Percentiles rank a stretch among this genome's conserved stretches.
Conservation (phyloP, 2,797 vertebrate species). For the Denticeps clupeoides region DNA sequence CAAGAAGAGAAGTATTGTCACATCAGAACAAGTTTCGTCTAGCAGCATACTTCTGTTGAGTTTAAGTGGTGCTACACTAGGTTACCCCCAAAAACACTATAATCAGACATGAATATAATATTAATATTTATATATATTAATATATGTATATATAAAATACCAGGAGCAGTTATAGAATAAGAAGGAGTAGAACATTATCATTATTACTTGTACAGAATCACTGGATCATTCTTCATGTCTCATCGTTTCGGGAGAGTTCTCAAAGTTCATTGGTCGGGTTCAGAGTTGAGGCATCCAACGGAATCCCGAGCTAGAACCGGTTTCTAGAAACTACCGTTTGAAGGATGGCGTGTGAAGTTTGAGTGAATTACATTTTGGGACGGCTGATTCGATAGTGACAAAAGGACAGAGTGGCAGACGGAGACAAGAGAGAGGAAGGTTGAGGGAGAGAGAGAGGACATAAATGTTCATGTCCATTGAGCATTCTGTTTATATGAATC, state of each 20-base stretch:
- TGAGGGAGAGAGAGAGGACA: slow-evolving; percentile 10
- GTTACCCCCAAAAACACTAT: slow-evolving; percentile 62
- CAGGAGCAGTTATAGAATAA: slow-evolving; percentile 68
- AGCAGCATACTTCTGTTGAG: slow-evolving; percentile 40
- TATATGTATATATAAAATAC: slow-evolving; percentile 55
- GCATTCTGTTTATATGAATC: no score
- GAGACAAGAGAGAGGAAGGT: slow-evolving; percentile 10
- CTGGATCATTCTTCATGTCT: slow-evolving; percentile 37
- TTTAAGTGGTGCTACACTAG: slow-evolving; percentile 57
- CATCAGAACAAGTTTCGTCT: slow-evolving; percentile 37
- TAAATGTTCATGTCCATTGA: no score
- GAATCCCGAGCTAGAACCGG: slow-evolving; percentile 21
- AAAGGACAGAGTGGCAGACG: slow-evolving; percentile 12
- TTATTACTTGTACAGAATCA: slow-evolving; percentile 36
- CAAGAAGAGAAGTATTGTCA: slow-evolving; percentile 30
- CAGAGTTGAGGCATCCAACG: slow-evolving; percentile 33
- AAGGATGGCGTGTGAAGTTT: slow-evolving; percentile 9
- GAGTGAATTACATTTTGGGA: no score
- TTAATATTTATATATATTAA: slow-evolving; percentile 34
- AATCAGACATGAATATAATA: slow-evolving; percentile 39
- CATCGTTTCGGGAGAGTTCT: slow-evolving; percentile 40
- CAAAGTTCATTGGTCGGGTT: slow-evolving; percentile 41
- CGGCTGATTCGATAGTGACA: slow-evolving; percentile 8
- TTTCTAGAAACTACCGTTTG: slow-evolving; percentile 19
- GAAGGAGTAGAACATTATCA: slow-evolving; percentile 68